phyloP scores from a whole-genome alignment of 92 coral and sea anemone species.

The Parazoanthus swiftii region DNA sequence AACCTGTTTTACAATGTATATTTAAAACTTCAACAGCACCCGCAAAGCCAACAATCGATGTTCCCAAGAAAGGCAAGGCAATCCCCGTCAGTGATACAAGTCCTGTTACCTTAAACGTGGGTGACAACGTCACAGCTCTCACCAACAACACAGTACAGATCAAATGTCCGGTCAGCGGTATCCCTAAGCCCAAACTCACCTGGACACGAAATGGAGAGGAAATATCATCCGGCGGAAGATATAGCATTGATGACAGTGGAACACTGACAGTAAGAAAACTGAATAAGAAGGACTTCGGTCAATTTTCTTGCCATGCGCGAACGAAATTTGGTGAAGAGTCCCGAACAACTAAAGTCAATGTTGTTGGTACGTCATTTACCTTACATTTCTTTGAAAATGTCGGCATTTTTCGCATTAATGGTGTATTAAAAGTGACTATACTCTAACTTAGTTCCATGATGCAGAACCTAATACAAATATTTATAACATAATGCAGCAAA shows the following conservation, averaged over 20 bases:
- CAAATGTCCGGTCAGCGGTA: slow-evolving; percentile 76
- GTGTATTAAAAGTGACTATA: no score
- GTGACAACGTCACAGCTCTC: slow-evolving; percentile 71
- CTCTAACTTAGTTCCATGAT: not conserved
- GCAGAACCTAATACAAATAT: no score
- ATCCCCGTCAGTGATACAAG: not conserved
- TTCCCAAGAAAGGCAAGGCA: not conserved
- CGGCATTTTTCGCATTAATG: not conserved
- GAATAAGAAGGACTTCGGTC: slow-evolving; percentile 1
- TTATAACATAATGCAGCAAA: not conserved
- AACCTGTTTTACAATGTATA: not conserved
- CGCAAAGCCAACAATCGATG: not conserved
- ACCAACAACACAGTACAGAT: slow-evolving; percentile 71
- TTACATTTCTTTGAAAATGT: not conserved
- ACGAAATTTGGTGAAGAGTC: slow-evolving; percentile 33
- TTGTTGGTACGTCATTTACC: slow-evolving; percentile 11
- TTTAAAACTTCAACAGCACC: not conserved
- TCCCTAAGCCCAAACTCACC: slow-evolving; percentile 72
- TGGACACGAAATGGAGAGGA: slow-evolving; percentile 67
- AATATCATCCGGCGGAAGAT: slow-evolving; percentile 26
- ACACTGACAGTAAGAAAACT: not conserved
- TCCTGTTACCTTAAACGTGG: slow-evolving; percentile 65
- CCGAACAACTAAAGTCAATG: not conserved
- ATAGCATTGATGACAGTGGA: slow-evolving; percentile 20
- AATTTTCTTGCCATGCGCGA: slow-evolving; percentile 25